A percentile compares a stretch with the other conserved stretches of the same genome.
Conservation (phyloP, 2,888 invertebrate species). For the Drosophila kanekoi region DNA sequence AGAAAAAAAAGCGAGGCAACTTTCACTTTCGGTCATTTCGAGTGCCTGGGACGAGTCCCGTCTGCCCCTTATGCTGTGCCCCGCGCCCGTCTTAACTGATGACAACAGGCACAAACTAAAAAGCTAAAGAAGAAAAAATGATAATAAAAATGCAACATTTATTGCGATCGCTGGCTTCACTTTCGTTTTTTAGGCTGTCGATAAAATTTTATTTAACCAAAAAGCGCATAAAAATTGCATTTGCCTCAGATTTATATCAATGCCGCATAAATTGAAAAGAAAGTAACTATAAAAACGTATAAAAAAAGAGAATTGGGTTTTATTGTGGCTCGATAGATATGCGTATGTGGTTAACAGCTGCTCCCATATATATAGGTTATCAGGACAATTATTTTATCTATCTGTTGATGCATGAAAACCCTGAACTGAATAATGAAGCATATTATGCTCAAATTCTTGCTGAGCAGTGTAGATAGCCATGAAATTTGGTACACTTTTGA, state of each 20-base stretch:
- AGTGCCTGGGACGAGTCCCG: conserved; percentile 51
- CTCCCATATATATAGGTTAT: no score
- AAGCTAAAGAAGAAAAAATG: conserved; percentile 31
- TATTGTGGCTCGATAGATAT: conserved; percentile 16
- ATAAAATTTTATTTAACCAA: conserved; percentile 52
- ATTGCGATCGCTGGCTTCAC: conserved; percentile 58
- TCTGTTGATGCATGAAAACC: no score
- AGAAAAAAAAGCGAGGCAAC: conserved; percentile 47
- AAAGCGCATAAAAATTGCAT: conserved; percentile 64
- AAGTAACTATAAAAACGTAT: conserved; percentile 46
- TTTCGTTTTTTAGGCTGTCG: conserved; percentile 47
- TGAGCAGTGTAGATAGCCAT: no score
- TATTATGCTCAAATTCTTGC: no score
- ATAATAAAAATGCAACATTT: conserved; percentile 79
- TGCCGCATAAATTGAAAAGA: conserved; percentile 61
- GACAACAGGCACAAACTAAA: conserved; percentile 40
- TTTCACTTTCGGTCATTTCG: conserved; percentile 70
- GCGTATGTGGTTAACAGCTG: conserved; percentile 3
- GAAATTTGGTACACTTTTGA: no score
- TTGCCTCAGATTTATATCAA: conserved; percentile 70
- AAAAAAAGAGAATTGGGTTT: not conserved
- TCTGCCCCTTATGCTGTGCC: conserved; percentile 7
- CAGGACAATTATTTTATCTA: no score
- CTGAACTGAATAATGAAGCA: no score
- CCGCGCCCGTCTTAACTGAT: conserved; percentile 22